Conservation (phyloP, 1,140 invertebrate genomes). For the Rhynchophorus ferrugineus region DNA sequence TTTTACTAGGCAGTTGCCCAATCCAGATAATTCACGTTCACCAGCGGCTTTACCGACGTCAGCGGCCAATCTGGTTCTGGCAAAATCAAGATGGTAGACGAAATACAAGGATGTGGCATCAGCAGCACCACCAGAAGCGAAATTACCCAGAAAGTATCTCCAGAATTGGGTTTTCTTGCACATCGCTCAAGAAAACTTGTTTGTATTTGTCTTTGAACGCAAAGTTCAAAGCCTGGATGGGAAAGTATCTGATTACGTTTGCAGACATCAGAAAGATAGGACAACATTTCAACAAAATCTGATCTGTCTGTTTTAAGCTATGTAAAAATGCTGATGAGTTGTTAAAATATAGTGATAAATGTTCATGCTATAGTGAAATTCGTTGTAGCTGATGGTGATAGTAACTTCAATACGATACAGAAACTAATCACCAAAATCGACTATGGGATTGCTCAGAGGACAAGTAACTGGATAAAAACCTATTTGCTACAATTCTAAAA, state of each 20-base stretch:
- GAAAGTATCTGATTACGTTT: slow-evolving; percentile 82
- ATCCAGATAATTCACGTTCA: slow-evolving; percentile 74
- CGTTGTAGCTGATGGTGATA: no score
- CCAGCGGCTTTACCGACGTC: slow-evolving; percentile 70
- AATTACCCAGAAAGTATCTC: slow-evolving; percentile 77
- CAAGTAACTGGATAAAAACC: no score
- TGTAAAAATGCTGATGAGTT: no score
- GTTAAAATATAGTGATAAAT: no score
- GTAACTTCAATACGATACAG: no score
- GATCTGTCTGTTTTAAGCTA: no score
- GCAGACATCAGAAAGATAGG: no score
- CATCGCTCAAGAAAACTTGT: slow-evolving; percentile 70
- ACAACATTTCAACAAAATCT: no score
- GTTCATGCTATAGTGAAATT: no score
- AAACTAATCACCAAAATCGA: no score
- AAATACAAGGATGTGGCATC: slow-evolving; percentile 91
- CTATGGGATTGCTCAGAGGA: no score
- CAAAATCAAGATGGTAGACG: slow-evolving; percentile 93
- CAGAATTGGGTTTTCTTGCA: slow-evolving; percentile 88
- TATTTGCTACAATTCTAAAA: no score
- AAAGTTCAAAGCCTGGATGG: slow-evolving; percentile 92
- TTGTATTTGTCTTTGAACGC: slow-evolving; percentile 92
- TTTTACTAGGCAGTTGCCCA: slow-evolving; percentile 75
- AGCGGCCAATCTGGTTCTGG: slow-evolving; percentile 80
- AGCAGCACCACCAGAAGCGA: slow-evolving; percentile 88